phyloP scores from a whole-genome alignment of 1,140 invertebrate genomes.

The Calephelis nemesis region DNA sequence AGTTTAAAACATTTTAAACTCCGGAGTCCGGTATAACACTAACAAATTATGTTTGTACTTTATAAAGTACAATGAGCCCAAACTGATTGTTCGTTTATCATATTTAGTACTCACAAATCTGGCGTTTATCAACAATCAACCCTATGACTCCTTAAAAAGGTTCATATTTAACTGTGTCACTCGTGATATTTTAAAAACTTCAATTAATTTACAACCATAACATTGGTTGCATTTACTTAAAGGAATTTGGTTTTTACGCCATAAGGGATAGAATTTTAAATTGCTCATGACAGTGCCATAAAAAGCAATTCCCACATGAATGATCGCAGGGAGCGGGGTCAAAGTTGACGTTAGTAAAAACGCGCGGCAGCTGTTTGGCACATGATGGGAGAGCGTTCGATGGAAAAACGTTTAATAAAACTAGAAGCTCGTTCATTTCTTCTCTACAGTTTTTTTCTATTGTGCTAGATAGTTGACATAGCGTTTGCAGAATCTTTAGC shows the following conservation, averaged over 20 bases:
- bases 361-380: constrained; percentile 68
- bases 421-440: constrained; percentile 53
- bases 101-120: neutral
- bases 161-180: neutral
- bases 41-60: constrained; percentile 9
- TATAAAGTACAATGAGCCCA: constrained; percentile 22
- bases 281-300: constrained; percentile 43
- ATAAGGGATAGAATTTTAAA: constrained; percentile 48
- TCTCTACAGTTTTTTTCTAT: constrained; percentile 56
- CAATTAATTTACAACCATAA: constrained; percentile 58
- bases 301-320: constrained; percentile 72
- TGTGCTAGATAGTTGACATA: constrained; percentile 41
- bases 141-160: neutral
- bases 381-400: constrained; percentile 57
- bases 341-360: constrained; percentile 71
- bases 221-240: constrained; percentile 25
- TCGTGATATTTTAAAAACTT: constrained; percentile 23
- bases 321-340: constrained; percentile 69
- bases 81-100: constrained; percentile 19
- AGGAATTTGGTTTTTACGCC: constrained; percentile 36
- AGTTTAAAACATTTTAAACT: neutral
- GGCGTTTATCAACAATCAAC: neutral
- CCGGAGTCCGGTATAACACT: neutral
- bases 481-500: constrained; percentile 15
- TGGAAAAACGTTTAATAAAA: constrained; percentile 74